phyloP scores from a whole-genome alignment of 2,888 invertebrate genomes.

The Cinara cedri region DNA sequence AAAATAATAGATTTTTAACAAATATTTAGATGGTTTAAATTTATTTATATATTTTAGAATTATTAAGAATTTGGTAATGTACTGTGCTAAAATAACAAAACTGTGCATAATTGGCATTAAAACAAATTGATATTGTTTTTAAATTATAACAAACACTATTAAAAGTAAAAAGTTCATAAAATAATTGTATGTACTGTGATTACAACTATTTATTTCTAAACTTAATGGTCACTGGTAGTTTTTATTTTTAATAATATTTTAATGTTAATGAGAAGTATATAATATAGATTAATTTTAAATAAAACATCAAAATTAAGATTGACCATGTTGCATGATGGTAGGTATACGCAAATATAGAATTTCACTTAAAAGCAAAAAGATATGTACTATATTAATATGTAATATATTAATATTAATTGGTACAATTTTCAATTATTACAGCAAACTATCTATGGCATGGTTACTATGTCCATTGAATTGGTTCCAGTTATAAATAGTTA shows the following conservation, averaged over 20 bases:
- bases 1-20: not conserved
- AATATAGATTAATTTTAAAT: not conserved
- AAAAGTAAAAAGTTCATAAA: slow-evolving; percentile 28
- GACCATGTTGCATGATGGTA: no score
- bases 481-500: slow-evolving; percentile 42
- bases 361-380: not conserved
- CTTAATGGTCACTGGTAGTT: slow-evolving; percentile 23
- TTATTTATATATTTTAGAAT: slow-evolving; percentile 36
- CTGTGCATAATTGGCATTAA: slow-evolving; percentile 35
- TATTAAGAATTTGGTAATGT: slow-evolving; percentile 38
- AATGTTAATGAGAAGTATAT: not conserved
- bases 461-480: slow-evolving; percentile 38
- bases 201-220: slow-evolving; percentile 44
- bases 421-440: slow-evolving; percentile 17
- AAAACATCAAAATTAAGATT: no score
- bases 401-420: not conserved
- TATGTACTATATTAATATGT: not conserved
- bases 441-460: slow-evolving; percentile 47
- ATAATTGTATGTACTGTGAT: slow-evolving; percentile 41
- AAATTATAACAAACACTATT: slow-evolving; percentile 41
- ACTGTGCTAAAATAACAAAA: slow-evolving; percentile 20
- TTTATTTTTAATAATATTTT: not conserved
- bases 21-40: not conserved
- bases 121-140: slow-evolving; percentile 28
- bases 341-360: no score